These are phyloP conservation scores for Sebastes baramenuke DNA, from an alignment of 2,797 vertebrate genomes.

Conservation along the genomic window DNA sequence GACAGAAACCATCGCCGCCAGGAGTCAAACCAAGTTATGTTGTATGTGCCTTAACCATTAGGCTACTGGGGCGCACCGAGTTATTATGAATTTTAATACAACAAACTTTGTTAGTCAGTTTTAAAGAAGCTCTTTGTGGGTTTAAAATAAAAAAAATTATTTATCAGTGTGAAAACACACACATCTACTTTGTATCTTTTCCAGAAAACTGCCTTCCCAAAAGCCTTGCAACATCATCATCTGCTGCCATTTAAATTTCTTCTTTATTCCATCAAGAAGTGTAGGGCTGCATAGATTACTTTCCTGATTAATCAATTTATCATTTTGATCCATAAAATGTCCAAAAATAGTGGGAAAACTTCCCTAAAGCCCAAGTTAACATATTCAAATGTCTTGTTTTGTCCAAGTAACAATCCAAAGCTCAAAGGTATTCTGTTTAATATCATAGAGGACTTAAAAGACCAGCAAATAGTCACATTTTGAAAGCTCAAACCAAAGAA, in stretches of 20 bases:
- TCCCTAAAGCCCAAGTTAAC: not conserved
- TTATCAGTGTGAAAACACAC: not conserved
- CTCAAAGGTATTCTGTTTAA: not conserved
- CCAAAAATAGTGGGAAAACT: no score
- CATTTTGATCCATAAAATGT: no score
- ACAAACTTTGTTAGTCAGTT: not conserved
- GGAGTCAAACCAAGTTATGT: not conserved
- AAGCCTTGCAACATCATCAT: not conserved
- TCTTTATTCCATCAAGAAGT: not conserved
- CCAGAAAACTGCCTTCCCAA: not conserved
- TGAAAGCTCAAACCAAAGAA: not conserved
- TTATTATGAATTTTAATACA: not conserved
- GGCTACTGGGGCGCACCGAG: not conserved
- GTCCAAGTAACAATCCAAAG: not conserved
- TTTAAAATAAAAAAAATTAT: not conserved
- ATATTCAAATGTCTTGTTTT: not conserved
- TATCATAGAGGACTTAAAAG: not conserved
- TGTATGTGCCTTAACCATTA: not conserved
- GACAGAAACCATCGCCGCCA: not conserved
- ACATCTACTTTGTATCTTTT: not conserved
- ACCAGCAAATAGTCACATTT: not conserved
- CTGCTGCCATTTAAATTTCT: not conserved
- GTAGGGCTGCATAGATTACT: not conserved
- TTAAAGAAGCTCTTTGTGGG: not conserved
- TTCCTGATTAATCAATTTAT: not conserved